These are phyloP conservation scores for Schrankia costaestrigalis DNA, from an alignment of 2,888 invertebrate genomes.

Conservation along the genomic window DNA sequence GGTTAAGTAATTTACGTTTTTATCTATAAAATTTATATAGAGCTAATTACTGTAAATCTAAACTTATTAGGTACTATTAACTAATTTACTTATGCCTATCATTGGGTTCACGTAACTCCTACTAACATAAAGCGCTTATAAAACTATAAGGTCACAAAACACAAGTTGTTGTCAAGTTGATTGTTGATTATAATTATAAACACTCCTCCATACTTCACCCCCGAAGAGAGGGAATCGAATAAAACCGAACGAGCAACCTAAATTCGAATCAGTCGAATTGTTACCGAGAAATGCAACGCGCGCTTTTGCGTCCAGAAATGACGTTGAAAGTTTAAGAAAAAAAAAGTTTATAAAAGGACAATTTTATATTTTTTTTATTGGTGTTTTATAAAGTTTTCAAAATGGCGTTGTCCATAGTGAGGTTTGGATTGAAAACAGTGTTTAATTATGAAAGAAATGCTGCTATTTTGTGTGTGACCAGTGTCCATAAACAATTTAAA, in stretches of 20 bases:
- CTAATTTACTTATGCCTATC: not conserved
- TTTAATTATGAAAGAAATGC: conserved; percentile 61
- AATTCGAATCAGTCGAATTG: conserved; percentile 51
- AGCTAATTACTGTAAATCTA: too few species aligned
- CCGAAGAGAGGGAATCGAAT: conserved; percentile 34
- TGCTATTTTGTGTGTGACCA: conserved; percentile 48
- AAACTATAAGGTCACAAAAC: conserved; percentile 16
- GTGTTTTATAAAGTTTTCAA: conserved; percentile 26
- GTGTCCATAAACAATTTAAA: conserved; percentile 59
- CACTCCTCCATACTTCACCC: conserved; percentile 38
- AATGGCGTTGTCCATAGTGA: conserved; percentile 73
- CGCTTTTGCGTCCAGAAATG: conserved; percentile 7
- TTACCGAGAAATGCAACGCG: conserved; percentile 28
- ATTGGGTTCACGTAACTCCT: too few species aligned
- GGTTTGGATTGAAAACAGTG: conserved; percentile 59
- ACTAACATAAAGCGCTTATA: conserved; percentile 2
- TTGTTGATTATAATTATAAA: conserved; percentile 39
- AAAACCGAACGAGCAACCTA: conserved; percentile 56
- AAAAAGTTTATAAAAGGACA: not conserved
- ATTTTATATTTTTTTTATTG: conserved; percentile 1
- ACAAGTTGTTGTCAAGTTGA: conserved; percentile 33
- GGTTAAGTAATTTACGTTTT: too few species aligned
- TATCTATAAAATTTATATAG: too few species aligned
- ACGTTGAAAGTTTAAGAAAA: conserved; percentile 12
- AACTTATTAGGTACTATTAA: not conserved